Percentiles rank a stretch among this genome's conserved stretches.
phyloP scores from a whole-genome alignment of 1,140 invertebrate species.

The Micrasema minimum region DNA sequence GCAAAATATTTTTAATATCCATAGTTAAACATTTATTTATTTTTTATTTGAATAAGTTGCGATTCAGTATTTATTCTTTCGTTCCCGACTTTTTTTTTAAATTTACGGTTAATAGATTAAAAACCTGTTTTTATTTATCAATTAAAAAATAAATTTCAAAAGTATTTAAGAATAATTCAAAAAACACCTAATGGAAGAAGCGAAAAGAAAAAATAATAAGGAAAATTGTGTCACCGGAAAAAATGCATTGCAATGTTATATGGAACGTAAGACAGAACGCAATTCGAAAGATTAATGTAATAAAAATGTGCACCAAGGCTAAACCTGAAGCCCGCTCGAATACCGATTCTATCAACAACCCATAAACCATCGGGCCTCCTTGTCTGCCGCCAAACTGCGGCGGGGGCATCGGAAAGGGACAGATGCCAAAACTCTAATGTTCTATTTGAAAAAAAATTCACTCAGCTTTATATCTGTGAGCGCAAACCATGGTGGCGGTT shows the following conservation, averaged over 20 bases:
- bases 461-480: slow-evolving; percentile 52
- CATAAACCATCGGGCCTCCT: slow-evolving; percentile 67
- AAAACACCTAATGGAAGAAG: too few relatives aligned
- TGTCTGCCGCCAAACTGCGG: slow-evolving; percentile 62
- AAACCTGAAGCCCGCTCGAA: slow-evolving; percentile 58
- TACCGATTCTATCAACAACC: slow-evolving; percentile 69
- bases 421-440: slow-evolving; percentile 66
- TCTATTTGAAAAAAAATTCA: slow-evolving; percentile 58
- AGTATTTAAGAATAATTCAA: too few relatives aligned
- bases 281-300: slow-evolving; percentile 54
- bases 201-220: too few relatives aligned
- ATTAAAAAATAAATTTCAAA: too few relatives aligned
- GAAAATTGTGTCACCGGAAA: too few relatives aligned
- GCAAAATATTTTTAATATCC: too few relatives aligned
- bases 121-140: too few relatives aligned
- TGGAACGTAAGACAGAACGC: slow-evolving; percentile 53
- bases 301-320: slow-evolving; percentile 67
- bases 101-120: too few relatives aligned
- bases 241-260: slow-evolving; percentile 34
- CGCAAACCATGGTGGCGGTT: slow-evolving; percentile 56
- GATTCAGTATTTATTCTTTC: too few relatives aligned
- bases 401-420: slow-evolving; percentile 61
- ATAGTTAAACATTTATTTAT: too few relatives aligned
- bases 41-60: too few relatives aligned
- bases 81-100: too few relatives aligned